phyloP scores from a whole-genome alignment of 1,140 invertebrate species.

The Papilio polyxenes region DNA sequence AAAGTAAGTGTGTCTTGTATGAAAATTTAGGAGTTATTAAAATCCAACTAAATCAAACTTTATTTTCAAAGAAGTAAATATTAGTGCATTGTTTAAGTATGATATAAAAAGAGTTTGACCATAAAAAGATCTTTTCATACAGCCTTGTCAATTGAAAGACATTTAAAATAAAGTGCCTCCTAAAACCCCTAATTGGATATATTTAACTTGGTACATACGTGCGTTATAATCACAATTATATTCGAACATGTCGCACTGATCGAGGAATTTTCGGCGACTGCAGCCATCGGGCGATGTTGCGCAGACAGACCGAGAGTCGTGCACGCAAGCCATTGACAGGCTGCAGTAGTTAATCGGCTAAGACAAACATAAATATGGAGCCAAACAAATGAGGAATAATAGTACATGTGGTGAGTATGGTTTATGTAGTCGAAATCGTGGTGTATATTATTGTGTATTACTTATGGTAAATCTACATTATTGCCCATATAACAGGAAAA shows the following conservation, averaged over 20 bases:
- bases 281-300: conserved; percentile 55
- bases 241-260: conserved; percentile 72
- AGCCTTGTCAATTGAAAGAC: too few species aligned
- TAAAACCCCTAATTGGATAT: background rate
- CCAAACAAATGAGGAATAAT: background rate
- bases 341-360: conserved; percentile 67
- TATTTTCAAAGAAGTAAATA: too few species aligned
- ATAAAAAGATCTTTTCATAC: too few species aligned
- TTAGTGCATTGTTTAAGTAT: too few species aligned
- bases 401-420: background rate
- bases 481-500: too few species aligned
- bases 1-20: background rate
- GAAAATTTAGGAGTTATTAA: background rate
- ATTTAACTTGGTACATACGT: conserved; percentile 48
- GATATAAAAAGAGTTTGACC: too few species aligned
- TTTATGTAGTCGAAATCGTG: background rate
- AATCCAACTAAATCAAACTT: background rate
- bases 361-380: background rate
- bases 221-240: conserved; percentile 66
- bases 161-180: too few species aligned
- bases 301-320: conserved; percentile 60
- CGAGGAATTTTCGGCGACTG: conserved; percentile 57
- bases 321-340: conserved; percentile 60
- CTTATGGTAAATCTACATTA: too few species aligned
- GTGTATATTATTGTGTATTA: too few species aligned